phyloP scores from a whole-genome alignment of 2,113 vertebrate genomes.

The Colius striatus region DNA sequence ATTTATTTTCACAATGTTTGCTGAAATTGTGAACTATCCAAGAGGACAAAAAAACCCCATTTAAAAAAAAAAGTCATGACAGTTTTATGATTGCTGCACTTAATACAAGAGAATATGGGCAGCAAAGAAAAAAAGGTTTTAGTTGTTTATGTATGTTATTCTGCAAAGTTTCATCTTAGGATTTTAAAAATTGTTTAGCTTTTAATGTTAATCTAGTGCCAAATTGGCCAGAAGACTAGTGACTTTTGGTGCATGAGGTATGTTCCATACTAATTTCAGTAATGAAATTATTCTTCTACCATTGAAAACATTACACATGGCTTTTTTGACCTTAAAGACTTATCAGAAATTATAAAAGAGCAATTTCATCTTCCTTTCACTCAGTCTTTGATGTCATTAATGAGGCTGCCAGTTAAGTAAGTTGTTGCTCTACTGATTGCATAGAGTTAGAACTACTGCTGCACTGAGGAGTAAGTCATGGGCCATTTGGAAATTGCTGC shows the following conservation, averaged over 20 bases:
- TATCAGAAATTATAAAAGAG: background rate
- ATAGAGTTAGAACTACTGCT: background rate
- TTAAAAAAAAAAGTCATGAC: background rate
- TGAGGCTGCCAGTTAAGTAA: background rate
- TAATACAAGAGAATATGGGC: background rate
- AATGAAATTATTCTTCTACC: background rate
- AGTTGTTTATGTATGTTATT: background rate
- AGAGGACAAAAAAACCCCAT: background rate
- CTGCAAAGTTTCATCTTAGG: background rate
- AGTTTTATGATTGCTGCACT: background rate
- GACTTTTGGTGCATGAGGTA: background rate
- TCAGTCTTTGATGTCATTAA: background rate
- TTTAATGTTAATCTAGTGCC: background rate
- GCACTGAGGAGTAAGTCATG: background rate
- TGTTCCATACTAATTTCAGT: background rate
- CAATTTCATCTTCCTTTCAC: background rate
- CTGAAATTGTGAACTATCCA: background rate
- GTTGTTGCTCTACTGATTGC: background rate
- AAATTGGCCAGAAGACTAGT: background rate
- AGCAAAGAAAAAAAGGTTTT: background rate
- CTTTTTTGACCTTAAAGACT: background rate
- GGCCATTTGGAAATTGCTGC: background rate
- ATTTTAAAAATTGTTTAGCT: background rate
- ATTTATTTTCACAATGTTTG: background rate
- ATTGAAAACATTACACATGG: background rate